Base-by-base conservation (phyloP, 2,888 invertebrate species). In the Drosophila cyrtoloma region DNA sequence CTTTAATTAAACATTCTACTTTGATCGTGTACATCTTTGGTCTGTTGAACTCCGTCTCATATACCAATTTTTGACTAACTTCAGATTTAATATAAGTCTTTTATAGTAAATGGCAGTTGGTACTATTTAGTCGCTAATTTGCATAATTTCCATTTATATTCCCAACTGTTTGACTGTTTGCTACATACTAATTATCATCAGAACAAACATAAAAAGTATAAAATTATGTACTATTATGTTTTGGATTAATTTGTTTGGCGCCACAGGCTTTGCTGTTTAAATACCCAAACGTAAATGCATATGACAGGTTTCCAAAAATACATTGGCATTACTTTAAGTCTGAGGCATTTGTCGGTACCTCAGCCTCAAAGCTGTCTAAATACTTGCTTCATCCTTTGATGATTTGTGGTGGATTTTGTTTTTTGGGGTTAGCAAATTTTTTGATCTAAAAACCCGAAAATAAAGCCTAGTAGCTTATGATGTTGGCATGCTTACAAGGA, bases 141-240 rank as follows among this genome's bases (percentile, higher is more conserved):
- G 67, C 77, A 85, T 86, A 85, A 86, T 58, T 53, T 57, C 16
- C 50, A 47, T 56, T 14, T 71, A 53, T 55, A 50, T 60, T 69
- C 14, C 33, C 47, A 70, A 33, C 42, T 59, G 61, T 9, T 53
- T 61, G 52, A 35, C 53, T 65, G 56, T 50, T 37, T 42, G 33
- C 28, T 39, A 60, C 58, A 22, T 39, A 39, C 55, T 67, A 79
- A 77, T 80, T 77, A 77, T 62, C 69, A 69, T 39, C 26, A 37
- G n/a, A 16, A 16, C 51, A 60, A 60, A 28, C 5, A 28, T n/a
- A 39, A 39, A n/a, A 39, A n/a, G 6, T 37, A 37, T 26, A 12
- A 6, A 26, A 12, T 56, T 1, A 26, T 10, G 2, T 9, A 5
- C 2, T 47, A 22, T 10, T 35, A 30, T 57, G 28, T 57, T 39